phyloP scores from a whole-genome alignment of 2,888 invertebrate genomes.

The Fragum whitleyi region DNA sequence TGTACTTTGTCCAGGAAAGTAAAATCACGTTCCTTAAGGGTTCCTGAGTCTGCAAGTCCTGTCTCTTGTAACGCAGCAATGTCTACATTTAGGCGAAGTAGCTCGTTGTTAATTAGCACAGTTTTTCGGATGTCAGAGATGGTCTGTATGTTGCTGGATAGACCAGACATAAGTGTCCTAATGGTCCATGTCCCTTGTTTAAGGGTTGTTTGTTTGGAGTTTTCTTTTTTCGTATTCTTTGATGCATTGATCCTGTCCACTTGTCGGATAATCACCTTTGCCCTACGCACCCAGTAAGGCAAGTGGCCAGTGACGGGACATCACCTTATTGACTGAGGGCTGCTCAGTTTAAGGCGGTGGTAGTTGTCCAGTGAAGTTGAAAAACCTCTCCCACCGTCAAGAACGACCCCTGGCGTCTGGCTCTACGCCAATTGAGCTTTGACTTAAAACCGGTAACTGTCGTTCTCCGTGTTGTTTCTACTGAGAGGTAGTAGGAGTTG shows the following conservation, averaged over 20 bases:
- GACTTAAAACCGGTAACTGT: conserved; percentile 20
- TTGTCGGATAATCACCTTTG: neutral
- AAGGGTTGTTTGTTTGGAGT: neutral
- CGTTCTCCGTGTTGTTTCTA: neutral
- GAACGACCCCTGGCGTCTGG: conserved; percentile 26
- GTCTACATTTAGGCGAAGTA: conserved; percentile 17
- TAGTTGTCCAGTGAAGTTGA: conserved; percentile 7
- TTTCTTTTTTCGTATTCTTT: neutral
- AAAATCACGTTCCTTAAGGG: neutral
- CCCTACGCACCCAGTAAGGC: conserved; percentile 8
- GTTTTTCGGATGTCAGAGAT: conserved; percentile 14
- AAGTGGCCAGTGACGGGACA: conserved; percentile 8
- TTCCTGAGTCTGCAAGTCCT: neutral
- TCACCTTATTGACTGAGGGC: conserved; percentile 24
- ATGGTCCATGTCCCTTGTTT: neutral
- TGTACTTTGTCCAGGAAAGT: conserved; percentile 15
- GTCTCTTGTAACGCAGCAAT: conserved; percentile 16
- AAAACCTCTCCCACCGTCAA: too few relatives aligned
- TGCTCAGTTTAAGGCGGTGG: conserved; percentile 20
- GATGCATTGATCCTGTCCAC: neutral
- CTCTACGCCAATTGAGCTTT: conserved; percentile 12
- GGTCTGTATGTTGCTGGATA: conserved; percentile 3
- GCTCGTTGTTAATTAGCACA: too few relatives aligned
- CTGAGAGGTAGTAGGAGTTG: neutral
- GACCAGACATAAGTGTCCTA: neutral